These are phyloP conservation scores for Apis laboriosa DNA, from an alignment of 1,140 invertebrate species.

Conservation along the genomic window DNA sequence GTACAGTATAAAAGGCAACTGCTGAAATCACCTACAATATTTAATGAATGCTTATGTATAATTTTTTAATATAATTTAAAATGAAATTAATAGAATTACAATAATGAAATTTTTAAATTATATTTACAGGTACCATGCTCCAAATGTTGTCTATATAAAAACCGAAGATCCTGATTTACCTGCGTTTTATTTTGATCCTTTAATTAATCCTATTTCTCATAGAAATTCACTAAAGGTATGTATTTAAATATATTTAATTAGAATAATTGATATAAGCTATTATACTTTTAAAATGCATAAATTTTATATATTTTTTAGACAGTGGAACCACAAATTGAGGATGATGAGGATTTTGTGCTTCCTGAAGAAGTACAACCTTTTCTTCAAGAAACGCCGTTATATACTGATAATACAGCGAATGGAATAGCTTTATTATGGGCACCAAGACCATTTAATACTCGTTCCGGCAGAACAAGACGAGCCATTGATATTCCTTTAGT, in stretches of 20 bases:
- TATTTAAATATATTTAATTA: neutral
- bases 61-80: neutral
- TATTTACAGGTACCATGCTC: slow-evolving; percentile 95
- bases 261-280: slow-evolving; percentile 13
- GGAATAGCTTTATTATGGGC: slow-evolving; percentile 99
- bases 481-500: slow-evolving; percentile 98
- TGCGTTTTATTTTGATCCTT: slow-evolving; percentile 99
- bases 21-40: slow-evolving; percentile 79
- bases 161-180: slow-evolving; percentile 99
- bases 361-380: slow-evolving; percentile 95
- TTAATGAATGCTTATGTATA: neutral
- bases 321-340: slow-evolving; percentile 92
- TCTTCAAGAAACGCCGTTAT: slow-evolving; percentile 96
- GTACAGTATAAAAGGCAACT: slow-evolving; percentile 73
- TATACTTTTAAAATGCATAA: neutral
- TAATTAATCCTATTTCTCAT: slow-evolving; percentile 99
- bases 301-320: slow-evolving; percentile 79
- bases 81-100: neutral
- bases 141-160: slow-evolving; percentile 99
- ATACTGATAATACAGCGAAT: slow-evolving; percentile 99
- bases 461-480: slow-evolving; percentile 92
- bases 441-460: slow-evolving; percentile 97
- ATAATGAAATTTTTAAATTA: neutral
- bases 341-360: slow-evolving; percentile 97
- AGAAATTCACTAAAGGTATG: slow-evolving; percentile 91